Evolutionary conservation across 2,888 invertebrate genomes (phyloP), one percentile per base, ranked within the genome.

Genomic region (Chirona hameri): DNA sequence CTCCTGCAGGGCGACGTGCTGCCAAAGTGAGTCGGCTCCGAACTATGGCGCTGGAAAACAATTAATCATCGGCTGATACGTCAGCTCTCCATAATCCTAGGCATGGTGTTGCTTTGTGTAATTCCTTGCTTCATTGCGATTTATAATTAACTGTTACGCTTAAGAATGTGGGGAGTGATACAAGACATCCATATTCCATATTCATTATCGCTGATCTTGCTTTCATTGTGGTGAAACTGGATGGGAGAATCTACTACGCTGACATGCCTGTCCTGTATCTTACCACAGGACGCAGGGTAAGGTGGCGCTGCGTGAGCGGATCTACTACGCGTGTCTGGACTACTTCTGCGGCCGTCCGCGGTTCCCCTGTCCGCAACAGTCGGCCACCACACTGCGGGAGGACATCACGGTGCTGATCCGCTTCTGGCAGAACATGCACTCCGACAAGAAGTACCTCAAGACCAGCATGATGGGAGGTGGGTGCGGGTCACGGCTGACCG

Each of bases 361-460:
- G 83, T 95, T 94, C 86, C 98, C 99, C 0, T 93, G 93, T 0
- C 52, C 80, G 5, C 27, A 80, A 9, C 80, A 80, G 80, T 27
- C 52, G 27, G 91, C 91, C 57, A 91, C 93, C 0, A 91, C 92
- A 10, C 88, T 99, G 27, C 89, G 95, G 29, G 97, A 98, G 86
- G 99, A 99, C 87, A 95, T 99, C 85, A 91, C 93, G 65, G 93
- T 93, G 0, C 89, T 99, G 82, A 92, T 98, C 83, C 93, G 94
- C 86, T 99, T 99, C 89, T 99, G 99, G 98, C 95, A 97, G 87
- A 92, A 94, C 9, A 94, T 99, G 92, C 96, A 97, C 87, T 94
- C 95, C 1, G 97, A 97, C 87, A 97, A 96, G 89, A 97, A 96
- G 88, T 96, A 97, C 88, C 89, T 96, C 86, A 93, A 94, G 88